phyloP scores from a whole-genome alignment of 2,797 vertebrate species.

The Acipenser oxyrinchus region DNA sequence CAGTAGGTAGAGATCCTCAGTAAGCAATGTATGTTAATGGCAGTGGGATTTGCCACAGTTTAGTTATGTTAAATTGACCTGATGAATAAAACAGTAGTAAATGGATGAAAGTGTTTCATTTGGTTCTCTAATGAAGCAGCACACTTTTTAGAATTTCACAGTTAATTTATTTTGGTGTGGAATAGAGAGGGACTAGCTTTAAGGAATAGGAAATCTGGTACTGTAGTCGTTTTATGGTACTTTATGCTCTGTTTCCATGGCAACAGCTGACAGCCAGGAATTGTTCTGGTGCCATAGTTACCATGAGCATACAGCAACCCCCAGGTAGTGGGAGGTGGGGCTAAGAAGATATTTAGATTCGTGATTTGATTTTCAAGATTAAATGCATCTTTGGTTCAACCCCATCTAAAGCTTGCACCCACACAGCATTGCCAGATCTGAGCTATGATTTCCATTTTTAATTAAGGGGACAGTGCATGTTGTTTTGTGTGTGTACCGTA shows the following conservation, averaged over 20 bases:
- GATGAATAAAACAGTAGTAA: too few relatives aligned
- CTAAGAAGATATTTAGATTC: too few relatives aligned
- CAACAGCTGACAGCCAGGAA: slow-evolving; percentile 60
- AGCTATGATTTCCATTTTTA: background rate
- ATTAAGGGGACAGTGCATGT: background rate
- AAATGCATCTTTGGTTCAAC: slow-evolving; percentile 14
- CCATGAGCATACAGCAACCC: slow-evolving; percentile 47
- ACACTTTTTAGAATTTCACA: too few relatives aligned
- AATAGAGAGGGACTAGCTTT: slow-evolving; percentile 1
- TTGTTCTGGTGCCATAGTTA: slow-evolving; percentile 67
- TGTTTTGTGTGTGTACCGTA: background rate
- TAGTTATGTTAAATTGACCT: too few relatives aligned
- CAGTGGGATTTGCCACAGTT: too few relatives aligned
- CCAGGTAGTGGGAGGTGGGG: slow-evolving; percentile 1
- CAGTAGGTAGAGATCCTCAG: too few relatives aligned
- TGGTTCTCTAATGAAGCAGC: too few relatives aligned
- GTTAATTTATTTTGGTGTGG: background rate
- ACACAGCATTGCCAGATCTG: background rate
- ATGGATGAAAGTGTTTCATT: too few relatives aligned
- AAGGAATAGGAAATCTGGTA: slow-evolving; percentile 18
- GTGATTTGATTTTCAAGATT: background rate
- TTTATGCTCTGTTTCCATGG: slow-evolving; percentile 47
- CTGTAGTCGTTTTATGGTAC: slow-evolving; percentile 25
- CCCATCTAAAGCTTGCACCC: slow-evolving; percentile 10
- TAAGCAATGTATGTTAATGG: too few relatives aligned